Percentiles rank a stretch among this genome's conserved stretches.
Conservation (phyloP, 2,888 invertebrate genomes). For the Papilio protenor region DNA sequence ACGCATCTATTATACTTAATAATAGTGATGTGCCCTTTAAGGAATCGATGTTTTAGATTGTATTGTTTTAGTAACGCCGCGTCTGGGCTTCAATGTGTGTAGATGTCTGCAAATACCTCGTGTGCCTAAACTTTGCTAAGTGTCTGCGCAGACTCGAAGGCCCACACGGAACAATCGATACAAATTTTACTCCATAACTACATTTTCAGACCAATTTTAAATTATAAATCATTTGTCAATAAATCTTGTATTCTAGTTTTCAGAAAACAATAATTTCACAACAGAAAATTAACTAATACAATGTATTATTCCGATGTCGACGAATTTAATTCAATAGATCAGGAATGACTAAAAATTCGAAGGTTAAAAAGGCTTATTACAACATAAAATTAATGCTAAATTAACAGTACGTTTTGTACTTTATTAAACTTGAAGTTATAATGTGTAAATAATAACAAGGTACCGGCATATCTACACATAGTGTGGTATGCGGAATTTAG, state of each 20-base stretch:
- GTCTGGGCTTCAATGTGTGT: background rate
- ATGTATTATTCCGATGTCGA: background rate
- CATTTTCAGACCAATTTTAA: background rate
- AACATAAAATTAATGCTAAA: background rate
- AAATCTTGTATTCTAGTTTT: conserved; percentile 38
- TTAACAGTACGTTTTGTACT: background rate
- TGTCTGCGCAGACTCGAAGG: conserved; percentile 18
- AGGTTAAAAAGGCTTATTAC: background rate
- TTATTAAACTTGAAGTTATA: background rate
- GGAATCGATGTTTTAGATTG: background rate
- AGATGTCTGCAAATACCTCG: conserved; percentile 4
- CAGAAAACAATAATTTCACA: background rate
- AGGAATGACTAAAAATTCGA: background rate
- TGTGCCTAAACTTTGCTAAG: conserved; percentile 21
- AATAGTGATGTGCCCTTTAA: background rate
- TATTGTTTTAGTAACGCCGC: background rate
- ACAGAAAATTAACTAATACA: background rate
- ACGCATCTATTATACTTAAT: background rate
- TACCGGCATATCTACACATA: conserved; percentile 7
- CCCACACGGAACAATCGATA: conserved; percentile 34
- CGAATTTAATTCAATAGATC: background rate
- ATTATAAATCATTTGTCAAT: conserved; percentile 21
- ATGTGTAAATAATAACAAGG: background rate
- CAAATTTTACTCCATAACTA: background rate
- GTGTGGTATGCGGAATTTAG: background rate